These are phyloP conservation scores for Psittacula cyanocephala DNA, from an alignment of 2,113 vertebrate species.

Conservation along the genomic window DNA sequence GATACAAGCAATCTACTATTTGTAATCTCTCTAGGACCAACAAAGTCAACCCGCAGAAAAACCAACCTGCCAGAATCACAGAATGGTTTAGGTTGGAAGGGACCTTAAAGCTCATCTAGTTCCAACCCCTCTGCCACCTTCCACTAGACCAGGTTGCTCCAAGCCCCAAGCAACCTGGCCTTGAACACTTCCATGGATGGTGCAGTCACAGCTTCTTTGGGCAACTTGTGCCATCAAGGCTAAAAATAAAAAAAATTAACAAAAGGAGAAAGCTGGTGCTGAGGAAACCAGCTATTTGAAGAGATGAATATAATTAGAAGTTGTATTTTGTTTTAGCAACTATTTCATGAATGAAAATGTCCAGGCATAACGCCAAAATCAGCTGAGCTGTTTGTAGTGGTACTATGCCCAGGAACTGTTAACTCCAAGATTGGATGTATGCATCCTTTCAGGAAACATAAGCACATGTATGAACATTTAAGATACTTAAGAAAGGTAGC, in stretches of 20 bases:
- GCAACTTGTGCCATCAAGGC: neutral
- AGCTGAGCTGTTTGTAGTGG: conserved; percentile 47
- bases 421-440: neutral
- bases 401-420: conserved; percentile 32
- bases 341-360: conserved; percentile 59
- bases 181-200: neutral
- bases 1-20: neutral
- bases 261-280: neutral
- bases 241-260: neutral
- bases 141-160: neutral
- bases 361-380: conserved; percentile 56
- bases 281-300: neutral
- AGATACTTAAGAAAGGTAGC: neutral
- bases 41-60: neutral
- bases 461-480: neutral
- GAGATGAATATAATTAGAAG: conserved; percentile 28
- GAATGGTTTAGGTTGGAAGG: neutral
- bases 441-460: conserved; percentile 27
- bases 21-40: neutral
- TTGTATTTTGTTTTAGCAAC: conserved; percentile 29
- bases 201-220: neutral
- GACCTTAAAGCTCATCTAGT: neutral
- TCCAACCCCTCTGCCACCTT: neutral
- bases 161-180: neutral
- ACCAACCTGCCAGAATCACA: neutral